A percentile compares a stretch with the other conserved stretches of the same genome.
Conservation (phyloP, 53 echinoderm and acorn worm genomes). For the Paelopatides confundens region DNA sequence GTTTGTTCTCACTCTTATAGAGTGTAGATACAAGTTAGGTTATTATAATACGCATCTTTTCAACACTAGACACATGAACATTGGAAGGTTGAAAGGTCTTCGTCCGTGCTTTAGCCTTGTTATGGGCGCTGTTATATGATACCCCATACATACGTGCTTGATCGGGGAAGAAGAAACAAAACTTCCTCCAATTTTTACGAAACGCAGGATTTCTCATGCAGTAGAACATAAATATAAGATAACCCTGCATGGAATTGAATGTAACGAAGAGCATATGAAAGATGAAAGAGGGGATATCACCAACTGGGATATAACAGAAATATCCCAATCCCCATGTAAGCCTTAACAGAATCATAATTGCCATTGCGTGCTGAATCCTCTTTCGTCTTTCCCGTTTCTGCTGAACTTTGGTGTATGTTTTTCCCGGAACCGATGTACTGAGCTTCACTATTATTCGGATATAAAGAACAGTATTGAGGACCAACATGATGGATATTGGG, state of each 20-base stretch:
- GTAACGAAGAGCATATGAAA: conserved; percentile 80
- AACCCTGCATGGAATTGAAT: conserved; percentile 86
- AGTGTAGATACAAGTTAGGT: too few relatives aligned
- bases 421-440: conserved; percentile 45
- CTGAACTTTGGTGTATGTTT: background rate
- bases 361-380: conserved; percentile 75
- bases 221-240: conserved; percentile 89
- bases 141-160: background rate
- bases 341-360: conserved; percentile 78
- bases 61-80: background rate
- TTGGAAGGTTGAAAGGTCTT: background rate
- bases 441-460: conserved; percentile 65
- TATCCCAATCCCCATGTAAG: conserved; percentile 88
- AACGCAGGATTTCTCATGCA: conserved; percentile 80
- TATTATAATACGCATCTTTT: background rate
- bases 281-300: conserved; percentile 48
- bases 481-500: conserved; percentile 73
- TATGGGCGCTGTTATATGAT: too few relatives aligned
- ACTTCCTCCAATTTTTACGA: conserved; percentile 56
- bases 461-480: conserved; percentile 85
- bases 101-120: background rate
- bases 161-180: conserved; percentile 24
- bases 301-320: conserved; percentile 68
- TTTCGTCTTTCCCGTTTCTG: conserved; percentile 17
- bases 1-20: too few relatives aligned